Conservation (phyloP, 2,113 vertebrate genomes). For the Stigmatopora nigra region DNA sequence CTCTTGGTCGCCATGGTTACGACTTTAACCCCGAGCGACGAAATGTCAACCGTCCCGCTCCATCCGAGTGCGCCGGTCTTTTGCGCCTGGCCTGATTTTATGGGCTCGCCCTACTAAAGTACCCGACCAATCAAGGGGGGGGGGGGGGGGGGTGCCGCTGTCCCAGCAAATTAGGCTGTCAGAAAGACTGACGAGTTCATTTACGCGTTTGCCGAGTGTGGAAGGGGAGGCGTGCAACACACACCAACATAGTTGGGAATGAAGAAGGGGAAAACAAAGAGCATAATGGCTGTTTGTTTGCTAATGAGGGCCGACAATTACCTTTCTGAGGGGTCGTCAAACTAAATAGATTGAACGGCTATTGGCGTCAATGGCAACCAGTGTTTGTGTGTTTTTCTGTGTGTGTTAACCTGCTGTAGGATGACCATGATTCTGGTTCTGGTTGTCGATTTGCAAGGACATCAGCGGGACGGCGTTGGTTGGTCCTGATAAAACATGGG, state of each 20-base stretch:
- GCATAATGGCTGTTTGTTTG: neutral
- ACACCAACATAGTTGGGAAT: conserved; percentile 6
- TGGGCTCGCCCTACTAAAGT: neutral
- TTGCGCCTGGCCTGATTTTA: neutral
- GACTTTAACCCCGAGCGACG: neutral
- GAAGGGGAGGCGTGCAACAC: conserved; percentile 14
- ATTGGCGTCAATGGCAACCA: neutral
- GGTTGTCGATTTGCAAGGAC: neutral
- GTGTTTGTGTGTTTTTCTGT: neutral
- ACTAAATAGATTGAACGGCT: too few relatives aligned
- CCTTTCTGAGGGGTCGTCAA: neutral
- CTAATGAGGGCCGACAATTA: conserved; percentile 2
- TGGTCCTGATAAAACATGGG: neutral
- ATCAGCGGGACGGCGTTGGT: neutral
- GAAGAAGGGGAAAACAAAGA: neutral
- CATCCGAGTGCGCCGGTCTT: neutral
- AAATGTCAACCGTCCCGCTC: neutral
- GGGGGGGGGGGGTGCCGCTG: neutral
- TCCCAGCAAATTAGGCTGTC: conserved; percentile 9
- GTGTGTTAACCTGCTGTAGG: conserved; percentile 6
- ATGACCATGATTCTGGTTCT: conserved; percentile 7
- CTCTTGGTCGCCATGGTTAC: conserved; percentile 11
- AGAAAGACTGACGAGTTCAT: conserved; percentile 9
- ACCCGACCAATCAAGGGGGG: neutral
- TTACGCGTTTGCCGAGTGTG: neutral